Evolutionary conservation across 2,797 vertebrate species (phyloP).

Genomic region (Lagocephalus sceleratus): DNA sequence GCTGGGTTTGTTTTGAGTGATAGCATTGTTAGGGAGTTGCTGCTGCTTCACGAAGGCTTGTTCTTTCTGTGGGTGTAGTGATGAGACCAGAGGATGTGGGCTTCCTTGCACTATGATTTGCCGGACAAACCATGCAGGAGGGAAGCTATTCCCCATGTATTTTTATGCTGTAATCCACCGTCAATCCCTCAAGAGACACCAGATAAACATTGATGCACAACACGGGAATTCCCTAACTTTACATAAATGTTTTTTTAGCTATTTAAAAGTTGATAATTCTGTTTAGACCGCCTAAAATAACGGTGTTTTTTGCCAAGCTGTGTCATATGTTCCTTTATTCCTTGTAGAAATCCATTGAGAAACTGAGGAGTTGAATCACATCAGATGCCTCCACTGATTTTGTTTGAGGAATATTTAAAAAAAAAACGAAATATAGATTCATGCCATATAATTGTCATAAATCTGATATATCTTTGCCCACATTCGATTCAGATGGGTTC

Average conservation of each 20-base stretch:
- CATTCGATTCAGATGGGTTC: too few species aligned
- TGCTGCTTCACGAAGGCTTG: slow-evolving; percentile 20
- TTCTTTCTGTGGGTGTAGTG: slow-evolving; percentile 23
- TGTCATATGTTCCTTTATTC: too few species aligned
- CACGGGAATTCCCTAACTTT: slow-evolving; percentile 29
- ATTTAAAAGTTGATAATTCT: slow-evolving; percentile 30
- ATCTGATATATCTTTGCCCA: too few species aligned
- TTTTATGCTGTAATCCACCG: slow-evolving; percentile 60
- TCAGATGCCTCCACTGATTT: too few species aligned
- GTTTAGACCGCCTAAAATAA: slow-evolving; percentile 43
- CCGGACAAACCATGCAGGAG: slow-evolving; percentile 47
- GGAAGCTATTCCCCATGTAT: slow-evolving; percentile 34
- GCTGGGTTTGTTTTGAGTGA: slow-evolving; percentile 23
- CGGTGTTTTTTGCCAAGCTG: slow-evolving; percentile 8
- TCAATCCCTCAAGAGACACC: slow-evolving; percentile 39
- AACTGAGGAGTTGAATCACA: too few species aligned
- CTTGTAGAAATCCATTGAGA: too few species aligned
- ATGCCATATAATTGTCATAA: too few species aligned
- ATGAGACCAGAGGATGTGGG: slow-evolving; percentile 42
- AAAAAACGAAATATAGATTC: too few species aligned
- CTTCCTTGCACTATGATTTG: slow-evolving; percentile 21
- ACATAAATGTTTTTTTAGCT: slow-evolving; percentile 36
- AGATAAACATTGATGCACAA: slow-evolving; percentile 50
- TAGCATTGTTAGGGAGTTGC: slow-evolving; percentile 19
- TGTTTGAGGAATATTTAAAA: too few species aligned